These are phyloP conservation scores for Embidobia sp. DNA, from an alignment of 2,888 invertebrate genomes.

Conservation along the genomic window DNA sequence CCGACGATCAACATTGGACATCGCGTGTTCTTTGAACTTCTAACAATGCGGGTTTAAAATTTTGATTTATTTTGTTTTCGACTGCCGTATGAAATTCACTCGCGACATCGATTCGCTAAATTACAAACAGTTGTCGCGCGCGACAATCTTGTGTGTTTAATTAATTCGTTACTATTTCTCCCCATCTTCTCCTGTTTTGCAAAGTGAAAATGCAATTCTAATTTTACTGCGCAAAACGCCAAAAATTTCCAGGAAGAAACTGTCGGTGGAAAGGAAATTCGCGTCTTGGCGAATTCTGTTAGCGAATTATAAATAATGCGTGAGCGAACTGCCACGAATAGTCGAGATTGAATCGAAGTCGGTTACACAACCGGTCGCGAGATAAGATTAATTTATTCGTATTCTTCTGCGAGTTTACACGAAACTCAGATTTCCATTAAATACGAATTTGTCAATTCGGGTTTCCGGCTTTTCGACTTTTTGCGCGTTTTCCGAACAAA, in stretches of 20 bases:
- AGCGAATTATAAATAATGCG: constrained; percentile 35
- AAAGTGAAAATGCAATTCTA: too few relatives aligned
- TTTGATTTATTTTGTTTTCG: not conserved
- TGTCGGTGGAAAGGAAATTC: constrained; percentile 10
- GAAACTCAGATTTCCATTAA: constrained; percentile 60
- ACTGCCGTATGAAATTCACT: too few relatives aligned
- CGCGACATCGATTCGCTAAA: too few relatives aligned
- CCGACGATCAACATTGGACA: constrained; percentile 5
- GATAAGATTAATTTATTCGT: constrained; percentile 63
- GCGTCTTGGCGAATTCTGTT: constrained; percentile 31
- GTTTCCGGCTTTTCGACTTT: too few relatives aligned
- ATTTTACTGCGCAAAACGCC: too few relatives aligned
- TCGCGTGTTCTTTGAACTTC: not conserved
- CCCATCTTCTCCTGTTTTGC: too few relatives aligned
- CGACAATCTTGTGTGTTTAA: too few relatives aligned
- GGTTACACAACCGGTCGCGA: constrained; percentile 50
- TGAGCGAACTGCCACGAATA: constrained; percentile 42
- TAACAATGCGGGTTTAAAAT: not conserved
- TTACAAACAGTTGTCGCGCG: too few relatives aligned
- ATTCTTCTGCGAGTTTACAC: constrained; percentile 51
- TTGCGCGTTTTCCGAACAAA: too few relatives aligned
- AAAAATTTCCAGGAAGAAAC: not conserved
- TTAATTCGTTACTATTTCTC: too few relatives aligned
- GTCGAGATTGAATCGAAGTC: constrained; percentile 52
- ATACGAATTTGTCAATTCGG: constrained; percentile 48